Evolutionary conservation across 2,888 invertebrate genomes (phyloP).

Genomic region (Lepidocyrtoides sp.): DNA sequence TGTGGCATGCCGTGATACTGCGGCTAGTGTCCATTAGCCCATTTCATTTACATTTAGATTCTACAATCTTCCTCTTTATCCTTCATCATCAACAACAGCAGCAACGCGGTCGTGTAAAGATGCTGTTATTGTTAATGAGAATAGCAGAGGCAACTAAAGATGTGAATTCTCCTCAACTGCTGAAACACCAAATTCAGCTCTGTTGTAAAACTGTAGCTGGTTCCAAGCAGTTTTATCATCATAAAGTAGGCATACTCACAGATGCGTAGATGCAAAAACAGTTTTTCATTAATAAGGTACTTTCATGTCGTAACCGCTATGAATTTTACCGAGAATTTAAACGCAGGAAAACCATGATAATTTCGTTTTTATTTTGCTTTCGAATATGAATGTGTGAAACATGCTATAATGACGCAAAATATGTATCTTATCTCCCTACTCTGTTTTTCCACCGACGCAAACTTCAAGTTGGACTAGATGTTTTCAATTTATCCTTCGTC

Average conservation of each 20-base stretch:
- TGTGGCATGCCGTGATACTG: not conserved
- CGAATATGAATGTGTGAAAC: not conserved
- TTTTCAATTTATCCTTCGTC: too few species aligned
- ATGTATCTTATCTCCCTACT: too few species aligned
- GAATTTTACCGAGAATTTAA: not conserved
- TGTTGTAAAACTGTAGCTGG: not conserved
- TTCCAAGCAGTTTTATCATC: conserved; percentile 11
- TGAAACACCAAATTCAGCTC: not conserved
- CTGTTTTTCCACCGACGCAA: too few species aligned
- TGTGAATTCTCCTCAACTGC: not conserved
- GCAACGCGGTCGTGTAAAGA: conserved; percentile 9
- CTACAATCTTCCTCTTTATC: conserved; percentile 5
- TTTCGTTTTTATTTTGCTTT: not conserved
- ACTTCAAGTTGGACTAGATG: too few species aligned
- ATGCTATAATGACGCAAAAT: too few species aligned
- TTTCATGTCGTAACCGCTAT: not conserved
- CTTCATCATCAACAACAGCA: conserved; percentile 1
- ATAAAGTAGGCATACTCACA: not conserved
- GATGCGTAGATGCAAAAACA: not conserved
- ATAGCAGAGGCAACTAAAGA: not conserved
- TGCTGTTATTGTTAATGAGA: conserved; percentile 28
- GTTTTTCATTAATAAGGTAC: not conserved
- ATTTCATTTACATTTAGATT: conserved; percentile 56
- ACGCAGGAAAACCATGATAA: not conserved
- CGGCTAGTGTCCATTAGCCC: conserved; percentile 36